phyloP scores from a whole-genome alignment of 2,113 vertebrate species.

The Sinocyclocheilus rhinocerous region DNA sequence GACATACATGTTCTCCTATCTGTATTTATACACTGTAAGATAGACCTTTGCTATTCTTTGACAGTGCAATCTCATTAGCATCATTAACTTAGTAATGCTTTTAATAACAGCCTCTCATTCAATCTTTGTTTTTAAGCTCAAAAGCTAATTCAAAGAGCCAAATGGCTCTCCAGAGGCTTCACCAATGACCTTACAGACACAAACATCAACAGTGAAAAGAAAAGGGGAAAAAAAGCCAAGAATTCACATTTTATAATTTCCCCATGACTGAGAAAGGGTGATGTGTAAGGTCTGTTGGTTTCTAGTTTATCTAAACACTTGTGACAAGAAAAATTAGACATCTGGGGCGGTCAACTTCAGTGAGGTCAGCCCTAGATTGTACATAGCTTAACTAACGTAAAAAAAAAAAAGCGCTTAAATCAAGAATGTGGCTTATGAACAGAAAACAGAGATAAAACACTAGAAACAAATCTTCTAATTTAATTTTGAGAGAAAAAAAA shows the following conservation, averaged over 20 bases:
- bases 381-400: neutral
- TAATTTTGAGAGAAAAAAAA: neutral
- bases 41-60: neutral
- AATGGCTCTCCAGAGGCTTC: neutral
- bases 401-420: neutral
- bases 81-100: neutral
- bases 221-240: neutral
- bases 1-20: neutral
- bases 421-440: neutral
- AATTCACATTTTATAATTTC: constrained; percentile 10
- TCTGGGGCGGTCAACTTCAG: neutral
- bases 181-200: neutral
- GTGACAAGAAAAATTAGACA: neutral
- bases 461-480: neutral
- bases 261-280: neutral
- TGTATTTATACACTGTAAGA: neutral
- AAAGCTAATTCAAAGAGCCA: neutral
- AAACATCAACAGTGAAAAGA: neutral
- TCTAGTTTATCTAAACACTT: neutral
- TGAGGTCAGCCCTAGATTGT: neutral
- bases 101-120: neutral
- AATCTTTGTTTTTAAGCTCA: neutral
- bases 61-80: constrained; percentile 16
- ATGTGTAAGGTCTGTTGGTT: constrained; percentile 2
- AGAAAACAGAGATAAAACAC: neutral